Base-by-base conservation (phyloP, 2,113 vertebrate species). In the Microcebus griseorufus region DNA sequence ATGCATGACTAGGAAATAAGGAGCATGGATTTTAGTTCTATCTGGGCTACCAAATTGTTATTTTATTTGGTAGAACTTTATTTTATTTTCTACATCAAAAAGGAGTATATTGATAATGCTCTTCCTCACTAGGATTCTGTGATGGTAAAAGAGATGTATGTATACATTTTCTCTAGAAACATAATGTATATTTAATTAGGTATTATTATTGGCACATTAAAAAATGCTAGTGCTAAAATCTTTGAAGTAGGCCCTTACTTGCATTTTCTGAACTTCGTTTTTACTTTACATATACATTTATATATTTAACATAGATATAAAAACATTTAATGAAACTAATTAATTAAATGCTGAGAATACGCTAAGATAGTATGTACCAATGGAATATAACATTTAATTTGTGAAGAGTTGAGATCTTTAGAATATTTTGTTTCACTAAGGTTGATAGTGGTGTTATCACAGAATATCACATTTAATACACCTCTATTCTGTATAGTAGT, bases 341-440 rank as follows among this genome's bases (percentile, higher is more conserved):
- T 79, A 82, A 95, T 75, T 93, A 85, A 97, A 91, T 76, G 18
- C 2, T 85, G 55, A 81, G 4, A 76, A 48, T 65, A 81, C 18
- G 80, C 6, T 65, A 73, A n/a, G 6, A 64, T 72, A 34, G 9
- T 64, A 12, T 92, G 42, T 62, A 34, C 6, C 86, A 51, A 73
- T 62, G 16, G 17, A 81, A 5, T 53, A 67, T 55, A 76, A 90
- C 81, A 79, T 93, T 81, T 94, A 81, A 29, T 58, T 83, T 81
- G 16, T 92, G 8, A 37, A 73, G 29, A 62, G 13, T 65, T 85
- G 70, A 86, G 14, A 1, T 27, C 20, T 79, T 83, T 58, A 58
- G 42, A 93, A 82, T 60, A 60, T 80, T 82, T 90, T 76, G 9
- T 51, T 95, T 84, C 6, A 58, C 20, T 94, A 60, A 39, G 3